Base-by-base conservation (phyloP, 2,888 invertebrate genomes). In the Pristionchus fissidentatus region DNA sequence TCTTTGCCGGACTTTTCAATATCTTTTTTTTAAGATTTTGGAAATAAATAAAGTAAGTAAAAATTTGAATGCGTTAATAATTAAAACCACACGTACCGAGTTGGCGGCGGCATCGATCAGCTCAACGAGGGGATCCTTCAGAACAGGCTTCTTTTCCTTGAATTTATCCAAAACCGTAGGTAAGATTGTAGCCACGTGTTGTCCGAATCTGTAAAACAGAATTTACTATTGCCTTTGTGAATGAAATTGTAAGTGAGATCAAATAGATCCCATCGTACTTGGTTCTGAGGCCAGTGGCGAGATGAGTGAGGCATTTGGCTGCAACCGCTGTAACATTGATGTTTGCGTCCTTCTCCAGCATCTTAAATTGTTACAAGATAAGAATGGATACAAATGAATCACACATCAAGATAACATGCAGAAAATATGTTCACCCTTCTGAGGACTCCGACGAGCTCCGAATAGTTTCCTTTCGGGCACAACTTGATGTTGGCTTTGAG, bases 121-220 rank as follows among this genome's bases (percentile, higher is more conserved):
- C 85, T 98, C 97, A 83, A 96, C 94, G 70, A 99, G 93, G 0
- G 96, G 95, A 2, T 94, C 93, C 0, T 98, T 97, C 1, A 99
- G 97, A 91, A 95, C 95, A 0, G 95, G 94, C 92, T 99, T 99
- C 94, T 97, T 98, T 93, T 99, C 98, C 91, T 97, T 97, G 92
- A 98, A 98, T 93, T 98, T 99, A 91, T 98, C 98, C 52, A 99
- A 93, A 79, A 97, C 94, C 0, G 95, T 92, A 94, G 93, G 92
- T 75, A 93, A 89, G 83, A 93, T 83, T 5, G 70, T 29, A 10
- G 80, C 26, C 15, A 84, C 85, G 57, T 85, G 84, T 41, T 80
- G 85, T 15, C 85, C 70, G 29, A 55, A 83, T 86, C 84, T 62
- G 85, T 7, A 84, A 75, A 13, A n/a, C n/a, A n/a, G 8, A 19